Evolutionary conservation across 2,888 invertebrate species (phyloP).

Genomic region (Lasioglossum lativentre): DNA sequence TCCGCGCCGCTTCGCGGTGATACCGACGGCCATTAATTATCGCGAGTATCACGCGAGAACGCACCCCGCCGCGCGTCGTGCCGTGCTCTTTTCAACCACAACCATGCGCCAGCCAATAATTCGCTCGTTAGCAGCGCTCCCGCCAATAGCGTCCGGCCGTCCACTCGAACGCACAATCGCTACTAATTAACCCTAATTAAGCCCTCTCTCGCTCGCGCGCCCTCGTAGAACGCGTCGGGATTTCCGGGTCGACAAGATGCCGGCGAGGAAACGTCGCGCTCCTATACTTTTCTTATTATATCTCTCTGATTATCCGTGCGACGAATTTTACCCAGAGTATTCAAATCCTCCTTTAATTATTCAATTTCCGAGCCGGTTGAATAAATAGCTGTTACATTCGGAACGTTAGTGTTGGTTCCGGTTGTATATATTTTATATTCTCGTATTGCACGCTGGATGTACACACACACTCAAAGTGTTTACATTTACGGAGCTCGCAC

Average conservation of each 20-base stretch:
- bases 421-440: no score
- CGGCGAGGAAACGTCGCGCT: constrained; percentile 52
- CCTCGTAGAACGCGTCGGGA: background rate
- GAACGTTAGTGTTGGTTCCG: no score
- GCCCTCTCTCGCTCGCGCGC: constrained; percentile 47
- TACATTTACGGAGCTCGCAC: no score
- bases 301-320: constrained; percentile 12
- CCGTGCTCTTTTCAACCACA: constrained; percentile 61
- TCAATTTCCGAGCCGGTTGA: background rate
- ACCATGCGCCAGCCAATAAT: constrained; percentile 65
- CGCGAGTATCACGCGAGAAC: constrained; percentile 55
- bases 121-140: constrained; percentile 74
- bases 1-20: constrained; percentile 53
- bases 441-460: no score
- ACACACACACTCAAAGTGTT: no score
- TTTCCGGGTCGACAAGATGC: background rate
- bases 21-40: constrained; percentile 69
- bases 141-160: constrained; percentile 64
- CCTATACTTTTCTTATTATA: constrained; percentile 23
- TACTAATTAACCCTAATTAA: constrained; percentile 82
- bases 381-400: background rate
- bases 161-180: constrained; percentile 75
- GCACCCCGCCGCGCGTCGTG: constrained; percentile 9
- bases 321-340: constrained; percentile 56
- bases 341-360: constrained; percentile 29